A percentile compares a stretch with the other conserved stretches of the same genome.
phyloP scores from a whole-genome alignment of 2,888 invertebrate genomes.

The Megalurothrips usitatus region DNA sequence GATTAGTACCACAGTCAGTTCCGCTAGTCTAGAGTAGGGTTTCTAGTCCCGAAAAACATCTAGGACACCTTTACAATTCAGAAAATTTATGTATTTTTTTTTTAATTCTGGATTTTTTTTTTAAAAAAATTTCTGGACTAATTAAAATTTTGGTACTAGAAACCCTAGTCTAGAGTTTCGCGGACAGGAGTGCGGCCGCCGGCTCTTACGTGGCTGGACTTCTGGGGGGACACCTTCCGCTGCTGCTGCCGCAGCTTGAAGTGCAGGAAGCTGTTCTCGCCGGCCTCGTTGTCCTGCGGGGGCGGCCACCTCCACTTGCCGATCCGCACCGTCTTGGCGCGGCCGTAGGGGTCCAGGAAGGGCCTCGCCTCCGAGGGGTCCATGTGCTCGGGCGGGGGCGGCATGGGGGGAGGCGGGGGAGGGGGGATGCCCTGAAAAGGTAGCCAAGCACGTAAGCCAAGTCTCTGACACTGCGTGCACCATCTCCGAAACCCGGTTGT shows the following conservation, averaged over 20 bases:
- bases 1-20: not conserved
- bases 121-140: no score
- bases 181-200: no score
- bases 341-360: constrained; percentile 84
- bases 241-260: constrained; percentile 79
- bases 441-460: not conserved
- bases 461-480: not conserved
- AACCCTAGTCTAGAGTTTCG: no score
- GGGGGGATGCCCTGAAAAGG: constrained; percentile 43
- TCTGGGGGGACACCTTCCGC: constrained; percentile 71
- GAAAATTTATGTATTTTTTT: not conserved
- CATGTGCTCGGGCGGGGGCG: constrained; percentile 73
- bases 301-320: constrained; percentile 98
- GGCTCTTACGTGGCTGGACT: constrained; percentile 44
- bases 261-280: constrained; percentile 61
- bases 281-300: constrained; percentile 66
- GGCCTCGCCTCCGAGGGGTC: constrained; percentile 78
- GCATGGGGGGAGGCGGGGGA: constrained; percentile 85
- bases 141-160: no score
- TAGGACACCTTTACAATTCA: not conserved
- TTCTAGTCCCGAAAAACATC: no score
- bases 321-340: constrained; percentile 91
- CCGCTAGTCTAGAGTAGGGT: not conserved
- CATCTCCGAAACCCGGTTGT: not conserved
- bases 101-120: not conserved